Conservation (phyloP, 2,797 vertebrate genomes). For the Enteromius thamalakanensis region DNA sequence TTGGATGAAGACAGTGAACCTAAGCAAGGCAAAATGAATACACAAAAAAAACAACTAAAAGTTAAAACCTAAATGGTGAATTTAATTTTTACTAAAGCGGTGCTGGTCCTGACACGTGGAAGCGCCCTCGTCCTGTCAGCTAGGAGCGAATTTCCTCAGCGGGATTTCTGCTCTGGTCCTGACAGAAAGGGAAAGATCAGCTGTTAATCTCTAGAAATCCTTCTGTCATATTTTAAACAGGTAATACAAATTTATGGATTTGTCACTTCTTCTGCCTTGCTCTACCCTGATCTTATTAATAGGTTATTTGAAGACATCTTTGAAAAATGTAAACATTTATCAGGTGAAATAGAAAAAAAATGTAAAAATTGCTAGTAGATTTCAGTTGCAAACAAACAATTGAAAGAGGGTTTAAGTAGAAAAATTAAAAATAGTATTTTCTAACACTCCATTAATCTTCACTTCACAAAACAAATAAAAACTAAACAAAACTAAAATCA, state of each 20-base stretch:
- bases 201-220: background rate
- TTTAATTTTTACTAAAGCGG: constrained; percentile 56
- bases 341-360: background rate
- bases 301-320: background rate
- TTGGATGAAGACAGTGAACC: constrained; percentile 30
- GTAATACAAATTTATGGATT: background rate
- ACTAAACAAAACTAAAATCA: too few relatives aligned
- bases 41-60: background rate
- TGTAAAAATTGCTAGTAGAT: too few relatives aligned
- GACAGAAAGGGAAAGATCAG: constrained; percentile 56
- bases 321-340: background rate
- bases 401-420: background rate
- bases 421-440: background rate
- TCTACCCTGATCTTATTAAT: background rate
- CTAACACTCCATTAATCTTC: too few relatives aligned
- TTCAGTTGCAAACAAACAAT: too few relatives aligned
- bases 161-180: constrained; percentile 76
- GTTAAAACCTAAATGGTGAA: constrained; percentile 35
- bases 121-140: constrained; percentile 57
- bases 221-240: background rate
- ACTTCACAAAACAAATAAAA: too few relatives aligned
- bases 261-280: background rate
- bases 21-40: background rate
- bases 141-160: constrained; percentile 77
- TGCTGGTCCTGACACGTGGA: constrained; percentile 65